A percentile compares a stretch with the other conserved stretches of the same genome.
phyloP scores from a whole-genome alignment of 2,797 vertebrate species.

The Macropodus opercularis region DNA sequence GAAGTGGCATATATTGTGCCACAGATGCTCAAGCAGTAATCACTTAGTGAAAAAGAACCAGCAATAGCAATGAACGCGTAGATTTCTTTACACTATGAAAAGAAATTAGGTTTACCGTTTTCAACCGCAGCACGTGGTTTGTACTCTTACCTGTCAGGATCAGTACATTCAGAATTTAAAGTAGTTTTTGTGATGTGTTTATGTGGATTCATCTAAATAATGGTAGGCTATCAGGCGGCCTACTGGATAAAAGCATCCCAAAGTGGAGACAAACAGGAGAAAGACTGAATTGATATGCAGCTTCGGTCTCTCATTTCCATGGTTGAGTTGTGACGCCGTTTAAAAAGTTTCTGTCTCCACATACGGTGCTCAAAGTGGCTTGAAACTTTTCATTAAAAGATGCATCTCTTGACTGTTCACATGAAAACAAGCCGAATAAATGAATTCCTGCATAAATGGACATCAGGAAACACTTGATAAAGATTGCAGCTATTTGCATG shows the following conservation, averaged over 20 bases:
- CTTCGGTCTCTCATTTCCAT: slow-evolving; percentile 66
- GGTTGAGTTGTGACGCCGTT: slow-evolving; percentile 63
- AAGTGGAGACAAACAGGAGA: slow-evolving; percentile 74
- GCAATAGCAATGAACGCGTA: slow-evolving; percentile 15
- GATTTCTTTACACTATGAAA: slow-evolving; percentile 12
- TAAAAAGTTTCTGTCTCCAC: slow-evolving; percentile 70
- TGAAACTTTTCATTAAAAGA: slow-evolving; percentile 71
- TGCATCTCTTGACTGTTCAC: slow-evolving; percentile 57
- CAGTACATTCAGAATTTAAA: slow-evolving; percentile 69
- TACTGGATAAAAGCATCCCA: slow-evolving; percentile 70
- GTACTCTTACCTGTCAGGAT: slow-evolving; percentile 56
- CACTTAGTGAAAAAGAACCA: slow-evolving; percentile 28
- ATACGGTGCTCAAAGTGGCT: slow-evolving; percentile 57
- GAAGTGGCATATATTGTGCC: background rate
- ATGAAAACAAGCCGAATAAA: slow-evolving; percentile 67
- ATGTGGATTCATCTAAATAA: slow-evolving; percentile 75
- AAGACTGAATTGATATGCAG: slow-evolving; percentile 69
- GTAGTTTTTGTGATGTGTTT: slow-evolving; percentile 65
- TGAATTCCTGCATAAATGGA: slow-evolving; percentile 56
- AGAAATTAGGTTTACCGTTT: slow-evolving; percentile 33
- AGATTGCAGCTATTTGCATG: slow-evolving; percentile 71
- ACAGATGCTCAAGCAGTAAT: slow-evolving; percentile 1
- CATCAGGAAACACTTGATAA: slow-evolving; percentile 60
- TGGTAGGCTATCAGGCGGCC: slow-evolving; percentile 59
- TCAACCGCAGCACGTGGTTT: slow-evolving; percentile 31